These are phyloP conservation scores for Disparrhopalites patrizii DNA, from an alignment of 2,888 invertebrate genomes.

Conservation along the genomic window DNA sequence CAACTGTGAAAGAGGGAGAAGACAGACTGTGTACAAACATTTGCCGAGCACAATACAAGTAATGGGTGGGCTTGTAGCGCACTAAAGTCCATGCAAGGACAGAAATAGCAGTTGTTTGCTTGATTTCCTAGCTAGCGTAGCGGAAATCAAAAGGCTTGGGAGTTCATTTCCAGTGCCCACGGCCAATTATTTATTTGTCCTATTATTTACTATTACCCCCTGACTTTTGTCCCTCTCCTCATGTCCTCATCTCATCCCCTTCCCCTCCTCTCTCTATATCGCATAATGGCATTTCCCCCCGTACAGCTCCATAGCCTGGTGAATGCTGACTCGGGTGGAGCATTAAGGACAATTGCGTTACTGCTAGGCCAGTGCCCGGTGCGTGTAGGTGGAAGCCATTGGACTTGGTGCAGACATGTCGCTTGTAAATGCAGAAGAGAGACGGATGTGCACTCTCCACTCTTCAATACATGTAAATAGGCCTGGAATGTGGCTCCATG, in stretches of 20 bases:
- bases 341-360: slow-evolving; percentile 11
- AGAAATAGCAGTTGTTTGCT: slow-evolving; percentile 33
- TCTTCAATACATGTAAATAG: slow-evolving; percentile 8
- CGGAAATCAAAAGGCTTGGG: slow-evolving; percentile 44
- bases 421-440: no score
- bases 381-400: background rate
- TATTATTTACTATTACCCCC: background rate
- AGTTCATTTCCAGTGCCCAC: slow-evolving; percentile 34
- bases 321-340: slow-evolving; percentile 6
- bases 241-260: background rate
- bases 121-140: slow-evolving; percentile 46
- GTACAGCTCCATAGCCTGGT: slow-evolving; percentile 20
- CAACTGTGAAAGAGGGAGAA: no score
- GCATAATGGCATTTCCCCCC: no score
- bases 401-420: no score
- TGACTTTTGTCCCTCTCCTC: slow-evolving; percentile 1
- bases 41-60: no score
- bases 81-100: no score
- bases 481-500: background rate
- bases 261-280: slow-evolving; percentile 5
- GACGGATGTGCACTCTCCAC: background rate
- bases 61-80: no score
- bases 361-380: background rate
- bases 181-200: slow-evolving; percentile 13
- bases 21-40: no score